phyloP scores from a whole-genome alignment of 2,888 invertebrate species.

The Perizoma affinitatum region DNA sequence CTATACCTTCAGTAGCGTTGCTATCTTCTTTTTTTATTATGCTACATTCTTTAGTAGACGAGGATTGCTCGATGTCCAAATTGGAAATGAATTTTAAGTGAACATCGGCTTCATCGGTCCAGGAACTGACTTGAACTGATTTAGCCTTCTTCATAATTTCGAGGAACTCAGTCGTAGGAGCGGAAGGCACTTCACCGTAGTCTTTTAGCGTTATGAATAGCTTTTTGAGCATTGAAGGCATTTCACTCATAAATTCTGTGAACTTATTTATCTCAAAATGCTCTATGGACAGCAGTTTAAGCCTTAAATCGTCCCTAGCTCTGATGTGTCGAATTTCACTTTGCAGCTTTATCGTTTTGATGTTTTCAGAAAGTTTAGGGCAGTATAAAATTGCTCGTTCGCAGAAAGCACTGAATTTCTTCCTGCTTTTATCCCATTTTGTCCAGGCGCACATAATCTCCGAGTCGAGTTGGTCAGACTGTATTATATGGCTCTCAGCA shows the following conservation, averaged over 20 bases:
- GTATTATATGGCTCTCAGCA: conserved; percentile 64
- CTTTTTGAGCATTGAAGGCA: conserved; percentile 82
- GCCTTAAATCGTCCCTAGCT: conserved; percentile 67
- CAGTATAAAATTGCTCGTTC: conserved; percentile 58
- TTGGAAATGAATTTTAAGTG: conserved; percentile 66
- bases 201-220: conserved; percentile 85
- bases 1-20: conserved; percentile 54
- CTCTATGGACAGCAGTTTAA: conserved; percentile 66
- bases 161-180: conserved; percentile 82
- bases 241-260: conserved; percentile 75
- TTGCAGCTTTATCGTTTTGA: conserved; percentile 56
- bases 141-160: conserved; percentile 84
- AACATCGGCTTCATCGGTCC: conserved; percentile 79
- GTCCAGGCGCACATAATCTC: conserved; percentile 61
- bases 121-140: conserved; percentile 84
- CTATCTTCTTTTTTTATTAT: conserved; percentile 47
- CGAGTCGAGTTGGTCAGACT: conserved; percentile 59
- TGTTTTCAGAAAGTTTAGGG: conserved; percentile 57
- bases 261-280: conserved; percentile 81
- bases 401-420: conserved; percentile 50
- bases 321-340: conserved; percentile 65
- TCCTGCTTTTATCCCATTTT: conserved; percentile 62
- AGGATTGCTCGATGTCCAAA: conserved; percentile 62
- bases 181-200: conserved; percentile 83
- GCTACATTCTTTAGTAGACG: conserved; percentile 51